Percentiles rank a stretch among this genome's conserved stretches.
These are phyloP conservation scores for Agapetus fuscipes DNA, from an alignment of 2,888 invertebrate species.

Conservation along the genomic window DNA sequence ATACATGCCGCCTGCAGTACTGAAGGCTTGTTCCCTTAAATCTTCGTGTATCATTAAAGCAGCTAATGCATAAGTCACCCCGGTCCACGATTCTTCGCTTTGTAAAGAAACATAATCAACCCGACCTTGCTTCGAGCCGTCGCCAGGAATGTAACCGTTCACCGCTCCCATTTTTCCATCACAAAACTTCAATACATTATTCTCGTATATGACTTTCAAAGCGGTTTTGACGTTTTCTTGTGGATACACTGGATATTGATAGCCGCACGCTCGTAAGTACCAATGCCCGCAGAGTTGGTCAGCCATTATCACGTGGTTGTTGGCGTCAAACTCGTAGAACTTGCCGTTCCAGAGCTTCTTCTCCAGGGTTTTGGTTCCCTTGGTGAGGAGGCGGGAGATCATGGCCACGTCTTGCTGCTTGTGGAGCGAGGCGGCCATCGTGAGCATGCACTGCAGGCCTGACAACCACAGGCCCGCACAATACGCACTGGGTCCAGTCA, in stretches of 20 bases:
- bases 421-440: slow-evolving; percentile 55
- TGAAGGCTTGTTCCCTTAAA: slow-evolving; percentile 77
- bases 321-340: slow-evolving; percentile 70
- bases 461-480: slow-evolving; percentile 89
- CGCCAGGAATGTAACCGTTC: slow-evolving; percentile 69
- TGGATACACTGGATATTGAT: slow-evolving; percentile 59
- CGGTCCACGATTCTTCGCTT: slow-evolving; percentile 91
- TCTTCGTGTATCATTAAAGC: slow-evolving; percentile 82
- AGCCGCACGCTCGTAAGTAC: slow-evolving; percentile 42
- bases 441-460: slow-evolving; percentile 55
- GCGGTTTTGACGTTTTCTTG: slow-evolving; percentile 62
- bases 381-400: slow-evolving; percentile 53
- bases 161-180: slow-evolving; percentile 81
- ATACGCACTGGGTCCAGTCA: slow-evolving; percentile 88
- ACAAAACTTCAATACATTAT: slow-evolving; percentile 74
- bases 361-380: slow-evolving; percentile 57
- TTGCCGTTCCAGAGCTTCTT: slow-evolving; percentile 73
- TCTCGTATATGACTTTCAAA: slow-evolving; percentile 63
- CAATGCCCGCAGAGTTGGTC: slow-evolving; percentile 92
- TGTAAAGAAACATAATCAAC: slow-evolving; percentile 67
- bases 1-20: slow-evolving; percentile 80
- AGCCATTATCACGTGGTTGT: slow-evolving; percentile 75
- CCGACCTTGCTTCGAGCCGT: slow-evolving; percentile 35
- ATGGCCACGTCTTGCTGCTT: slow-evolving; percentile 50
- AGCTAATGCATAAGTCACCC: slow-evolving; percentile 78